Percentiles rank a stretch among this genome's conserved stretches.
Evolutionary conservation across 2,113 vertebrate species (phyloP).

Genomic region (Chiloscyllium plagiosum): DNA sequence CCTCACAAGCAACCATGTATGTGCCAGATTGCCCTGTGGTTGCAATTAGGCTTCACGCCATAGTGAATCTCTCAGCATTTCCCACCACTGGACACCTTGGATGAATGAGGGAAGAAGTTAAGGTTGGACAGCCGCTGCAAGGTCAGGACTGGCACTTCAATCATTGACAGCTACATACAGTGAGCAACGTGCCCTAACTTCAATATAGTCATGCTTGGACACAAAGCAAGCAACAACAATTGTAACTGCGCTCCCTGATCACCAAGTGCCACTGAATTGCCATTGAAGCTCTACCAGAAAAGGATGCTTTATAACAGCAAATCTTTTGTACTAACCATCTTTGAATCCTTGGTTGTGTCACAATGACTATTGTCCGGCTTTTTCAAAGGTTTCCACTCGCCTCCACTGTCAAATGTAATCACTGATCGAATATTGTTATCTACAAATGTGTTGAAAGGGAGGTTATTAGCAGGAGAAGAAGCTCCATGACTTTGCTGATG

Average conservation of each 20-base stretch:
- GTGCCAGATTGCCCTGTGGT: neutral
- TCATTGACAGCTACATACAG: neutral
- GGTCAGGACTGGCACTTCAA: neutral
- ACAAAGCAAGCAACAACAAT: neutral
- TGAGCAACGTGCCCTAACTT: neutral
- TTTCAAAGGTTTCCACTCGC: conserved; percentile 54
- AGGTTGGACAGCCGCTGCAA: neutral
- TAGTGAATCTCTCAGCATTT: neutral
- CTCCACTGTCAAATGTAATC: conserved; percentile 65
- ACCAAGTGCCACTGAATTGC: neutral
- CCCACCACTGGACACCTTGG: neutral
- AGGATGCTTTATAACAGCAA: neutral
- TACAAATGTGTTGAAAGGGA: conserved; percentile 41
- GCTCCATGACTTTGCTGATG: neutral
- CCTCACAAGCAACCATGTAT: neutral
- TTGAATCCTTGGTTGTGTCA: conserved; percentile 30
- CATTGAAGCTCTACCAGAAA: neutral
- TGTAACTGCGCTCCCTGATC: neutral
- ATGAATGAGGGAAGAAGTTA: neutral
- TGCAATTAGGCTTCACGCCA: no score
- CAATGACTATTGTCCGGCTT: conserved; percentile 63
- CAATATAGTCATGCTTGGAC: neutral
- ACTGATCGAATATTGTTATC: conserved; percentile 61
- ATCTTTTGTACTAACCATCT: conserved; percentile 13
- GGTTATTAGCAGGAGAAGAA: neutral